Evolutionary conservation across 1,140 invertebrate species (phyloP).

Genomic region (Anadara kagoshimensis): DNA sequence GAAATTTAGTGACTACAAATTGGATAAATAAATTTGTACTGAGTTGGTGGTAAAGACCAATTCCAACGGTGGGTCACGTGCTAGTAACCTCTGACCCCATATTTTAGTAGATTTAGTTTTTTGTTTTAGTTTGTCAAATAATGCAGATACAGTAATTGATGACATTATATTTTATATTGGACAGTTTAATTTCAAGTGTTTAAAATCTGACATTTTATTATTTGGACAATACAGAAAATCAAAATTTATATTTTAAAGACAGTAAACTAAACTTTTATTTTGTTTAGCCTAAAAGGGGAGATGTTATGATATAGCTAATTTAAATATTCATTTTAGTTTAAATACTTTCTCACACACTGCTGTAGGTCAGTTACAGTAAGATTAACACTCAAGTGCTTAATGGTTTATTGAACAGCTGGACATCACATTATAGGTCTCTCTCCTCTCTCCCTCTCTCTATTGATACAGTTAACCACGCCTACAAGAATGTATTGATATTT

Average conservation of each 20-base stretch:
- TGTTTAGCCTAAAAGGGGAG: conserved; percentile 7
- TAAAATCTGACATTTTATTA: neutral
- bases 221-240: neutral
- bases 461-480: no score
- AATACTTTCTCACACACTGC: no score
- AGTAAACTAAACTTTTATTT: neutral
- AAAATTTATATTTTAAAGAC: neutral
- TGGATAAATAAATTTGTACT: neutral
- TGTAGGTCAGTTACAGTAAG: no score
- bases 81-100: conserved; percentile 21
- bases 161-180: neutral
- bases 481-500: no score
- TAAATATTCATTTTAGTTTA: no score
- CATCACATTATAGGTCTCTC: no score
- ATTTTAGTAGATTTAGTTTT: neutral
- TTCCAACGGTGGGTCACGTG: conserved; percentile 18
- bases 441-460: no score
- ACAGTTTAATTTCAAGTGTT: neutral
- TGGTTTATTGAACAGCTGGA: no score
- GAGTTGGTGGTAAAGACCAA: conserved; percentile 19
- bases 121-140: no score
- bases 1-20: conserved; percentile 2
- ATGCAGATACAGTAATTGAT: neutral
- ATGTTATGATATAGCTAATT: conserved; percentile 16
- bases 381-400: no score